Base-by-base conservation (phyloP, 1,140 invertebrate species). In the Papilio dardanus region DNA sequence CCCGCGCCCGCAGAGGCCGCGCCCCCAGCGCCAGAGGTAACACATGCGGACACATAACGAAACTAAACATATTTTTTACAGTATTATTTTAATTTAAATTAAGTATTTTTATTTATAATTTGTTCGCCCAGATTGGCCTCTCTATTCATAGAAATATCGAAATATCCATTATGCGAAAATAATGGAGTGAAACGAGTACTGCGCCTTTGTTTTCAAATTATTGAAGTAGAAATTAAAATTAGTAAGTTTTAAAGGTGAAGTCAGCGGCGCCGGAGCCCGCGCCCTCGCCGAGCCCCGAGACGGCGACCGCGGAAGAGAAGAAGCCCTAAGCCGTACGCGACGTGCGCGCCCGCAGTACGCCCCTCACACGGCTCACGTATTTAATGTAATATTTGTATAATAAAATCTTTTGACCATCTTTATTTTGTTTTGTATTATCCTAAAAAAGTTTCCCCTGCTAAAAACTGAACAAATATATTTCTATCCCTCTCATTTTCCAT, bases 291-390 rank as follows among this genome's bases (percentile, higher is more conserved):
- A 0, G 75, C 74, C 37, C 54, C 6, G 75, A 76, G 3, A 37
- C 69, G 0, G 71, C 74, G 4, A 31, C 76, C 8, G 76, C 65
- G 3, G 82, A 81, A 40, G 82, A 81, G 37, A 85, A 83, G 76
- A 82, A 83, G 50, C 54, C 76, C n/a, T 80, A 73, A 46, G 42
- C 42, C 35, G 8, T 37, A 37, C 35, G 6, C 5, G 16, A 19
- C 42, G 16, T 16, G 42, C 42, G 10, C 54, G 14, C 54, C 4
- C 10, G 54, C 54, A 14, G 24, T 3, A n/a, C n/a, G n/a, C 21
- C 21, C 2, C 10, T 58, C 54, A 14, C 74, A 71, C 40, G 35
- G 31, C 42, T 54, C 42, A 31, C 68, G 21, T n/a, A 76, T 24
- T 54, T 79, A 76, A 37, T 71, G 69, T 65, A 67, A 78, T 76